Evolutionary conservation across 1,140 invertebrate genomes (phyloP).

Genomic region (Propsilocerus akamusi): DNA sequence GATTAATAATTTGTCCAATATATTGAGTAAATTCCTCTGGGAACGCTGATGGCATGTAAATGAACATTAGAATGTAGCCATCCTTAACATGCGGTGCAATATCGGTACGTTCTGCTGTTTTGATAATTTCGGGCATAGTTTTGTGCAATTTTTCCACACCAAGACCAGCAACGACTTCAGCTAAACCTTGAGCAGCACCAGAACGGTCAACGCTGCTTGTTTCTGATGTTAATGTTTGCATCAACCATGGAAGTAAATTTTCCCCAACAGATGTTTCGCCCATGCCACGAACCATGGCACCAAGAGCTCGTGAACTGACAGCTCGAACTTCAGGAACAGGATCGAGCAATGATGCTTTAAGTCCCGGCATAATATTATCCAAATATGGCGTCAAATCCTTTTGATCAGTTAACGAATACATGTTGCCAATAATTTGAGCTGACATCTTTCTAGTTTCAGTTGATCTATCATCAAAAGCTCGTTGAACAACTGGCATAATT

Average conservation of each 20-base stretch:
- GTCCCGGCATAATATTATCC: constrained; percentile 87
- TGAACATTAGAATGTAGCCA: constrained; percentile 99
- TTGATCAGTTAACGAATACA: constrained; percentile 98
- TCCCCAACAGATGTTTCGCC: constrained; percentile 82
- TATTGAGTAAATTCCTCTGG: constrained; percentile 89
- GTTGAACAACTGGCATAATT: constrained; percentile 97
- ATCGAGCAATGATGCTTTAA: constrained; percentile 91
- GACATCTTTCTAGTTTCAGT: constrained; percentile 98
- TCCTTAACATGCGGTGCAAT: constrained; percentile 96
- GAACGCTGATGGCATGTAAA: constrained; percentile 96
- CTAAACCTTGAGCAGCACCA: constrained; percentile 93
- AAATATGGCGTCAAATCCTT: constrained; percentile 96
- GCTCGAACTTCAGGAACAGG: constrained; percentile 91
- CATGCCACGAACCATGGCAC: constrained; percentile 93
- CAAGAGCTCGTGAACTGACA: constrained; percentile 83
- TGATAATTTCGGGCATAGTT: constrained; percentile 96
- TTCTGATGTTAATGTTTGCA: constrained; percentile 95
- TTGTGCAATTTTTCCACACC: constrained; percentile 89
- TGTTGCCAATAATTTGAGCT: constrained; percentile 97
- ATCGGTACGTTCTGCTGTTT: constrained; percentile 82
- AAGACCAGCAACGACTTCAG: constrained; percentile 87
- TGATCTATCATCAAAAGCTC: constrained; percentile 91
- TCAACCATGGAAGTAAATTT: constrained; percentile 91
- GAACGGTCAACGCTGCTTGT: constrained; percentile 87
- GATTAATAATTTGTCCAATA: constrained; percentile 93